phyloP scores from a whole-genome alignment of 2,888 invertebrate genomes.

The Lordiphosa fenestrarum region DNA sequence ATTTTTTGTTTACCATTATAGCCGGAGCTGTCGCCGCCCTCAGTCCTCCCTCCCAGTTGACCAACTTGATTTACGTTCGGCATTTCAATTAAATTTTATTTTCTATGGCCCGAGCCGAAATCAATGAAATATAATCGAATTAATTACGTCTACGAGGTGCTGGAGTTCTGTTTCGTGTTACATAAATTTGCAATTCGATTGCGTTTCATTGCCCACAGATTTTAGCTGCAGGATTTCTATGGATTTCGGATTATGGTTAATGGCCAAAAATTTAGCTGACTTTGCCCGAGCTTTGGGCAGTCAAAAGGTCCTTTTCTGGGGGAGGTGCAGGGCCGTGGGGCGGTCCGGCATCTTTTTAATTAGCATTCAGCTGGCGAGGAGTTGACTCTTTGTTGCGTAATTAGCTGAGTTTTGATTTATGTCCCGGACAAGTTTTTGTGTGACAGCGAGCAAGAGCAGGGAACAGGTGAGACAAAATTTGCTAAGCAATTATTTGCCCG shows the following conservation, averaged over 20 bases:
- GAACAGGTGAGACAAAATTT: slow-evolving; percentile 30
- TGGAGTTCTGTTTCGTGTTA: slow-evolving; percentile 34
- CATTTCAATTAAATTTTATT: slow-evolving; percentile 79
- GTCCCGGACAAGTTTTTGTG: slow-evolving; percentile 40
- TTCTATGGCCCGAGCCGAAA: slow-evolving; percentile 73
- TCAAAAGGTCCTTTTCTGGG: slow-evolving; percentile 18
- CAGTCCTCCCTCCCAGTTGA: slow-evolving; percentile 31
- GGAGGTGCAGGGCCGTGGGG: no score
- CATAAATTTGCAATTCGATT: slow-evolving; percentile 71
- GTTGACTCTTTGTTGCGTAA: slow-evolving; percentile 73
- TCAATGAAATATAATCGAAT: slow-evolving; percentile 80
- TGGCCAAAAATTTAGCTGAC: slow-evolving; percentile 56
- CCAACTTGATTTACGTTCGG: slow-evolving; percentile 70
- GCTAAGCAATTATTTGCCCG: slow-evolving; percentile 65
- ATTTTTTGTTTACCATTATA: slow-evolving; percentile 75
- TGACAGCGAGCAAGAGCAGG: slow-evolving; percentile 14
- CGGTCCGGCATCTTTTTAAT: slow-evolving; percentile 55
- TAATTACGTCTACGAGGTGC: slow-evolving; percentile 74
- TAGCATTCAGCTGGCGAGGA: slow-evolving; percentile 68
- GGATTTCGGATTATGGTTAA: slow-evolving; percentile 70
- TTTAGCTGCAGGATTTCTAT: slow-evolving; percentile 40
- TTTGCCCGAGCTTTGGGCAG: slow-evolving; percentile 32
- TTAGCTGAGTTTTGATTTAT: slow-evolving; percentile 76
- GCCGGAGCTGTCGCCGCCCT: slow-evolving; percentile 67
- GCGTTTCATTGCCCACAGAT: slow-evolving; percentile 64